Conservation (phyloP, 2,113 vertebrate genomes). For the Misgurnus anguillicaudatus region DNA sequence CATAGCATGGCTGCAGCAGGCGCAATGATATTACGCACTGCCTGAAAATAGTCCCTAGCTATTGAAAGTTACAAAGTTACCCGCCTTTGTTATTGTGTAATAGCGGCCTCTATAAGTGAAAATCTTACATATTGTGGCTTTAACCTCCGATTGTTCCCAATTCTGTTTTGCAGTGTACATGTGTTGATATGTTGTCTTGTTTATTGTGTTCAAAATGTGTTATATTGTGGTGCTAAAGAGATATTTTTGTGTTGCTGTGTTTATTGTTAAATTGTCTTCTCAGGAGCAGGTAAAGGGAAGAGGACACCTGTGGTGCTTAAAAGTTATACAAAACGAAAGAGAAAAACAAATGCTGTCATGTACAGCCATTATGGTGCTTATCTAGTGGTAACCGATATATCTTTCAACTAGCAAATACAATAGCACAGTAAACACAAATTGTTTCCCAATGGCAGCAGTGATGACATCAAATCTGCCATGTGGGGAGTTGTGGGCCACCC, state of each 20-base stretch:
- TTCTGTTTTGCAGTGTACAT: conserved; percentile 25
- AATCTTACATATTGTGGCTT: too few relatives aligned
- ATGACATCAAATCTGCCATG: too few relatives aligned
- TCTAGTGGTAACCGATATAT: conserved; percentile 29
- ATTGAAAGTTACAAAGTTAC: too few relatives aligned
- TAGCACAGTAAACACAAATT: neutral
- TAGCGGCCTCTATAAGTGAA: too few relatives aligned
- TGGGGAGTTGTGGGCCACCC: too few relatives aligned
- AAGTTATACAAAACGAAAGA: neutral
- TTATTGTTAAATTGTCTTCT: conserved; percentile 38
- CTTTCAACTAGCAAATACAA: neutral
- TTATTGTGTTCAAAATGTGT: conserved; percentile 44
- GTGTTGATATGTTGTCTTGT: conserved; percentile 27
- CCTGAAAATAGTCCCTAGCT: too few relatives aligned
- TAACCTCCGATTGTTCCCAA: conserved; percentile 36
- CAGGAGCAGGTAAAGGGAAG: conserved; percentile 21
- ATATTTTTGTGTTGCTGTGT: conserved; percentile 25
- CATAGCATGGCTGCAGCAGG: too few relatives aligned
- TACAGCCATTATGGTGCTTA: neutral
- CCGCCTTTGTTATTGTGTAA: too few relatives aligned
- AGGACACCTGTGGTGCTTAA: conserved; percentile 37
- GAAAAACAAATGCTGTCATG: neutral
- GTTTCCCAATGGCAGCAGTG: neutral
- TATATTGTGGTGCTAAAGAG: conserved; percentile 58
- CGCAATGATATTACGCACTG: too few relatives aligned